phyloP scores from a whole-genome alignment of 53 echinoderm and acorn worm genomes.

The Echinarachnius parma region DNA sequence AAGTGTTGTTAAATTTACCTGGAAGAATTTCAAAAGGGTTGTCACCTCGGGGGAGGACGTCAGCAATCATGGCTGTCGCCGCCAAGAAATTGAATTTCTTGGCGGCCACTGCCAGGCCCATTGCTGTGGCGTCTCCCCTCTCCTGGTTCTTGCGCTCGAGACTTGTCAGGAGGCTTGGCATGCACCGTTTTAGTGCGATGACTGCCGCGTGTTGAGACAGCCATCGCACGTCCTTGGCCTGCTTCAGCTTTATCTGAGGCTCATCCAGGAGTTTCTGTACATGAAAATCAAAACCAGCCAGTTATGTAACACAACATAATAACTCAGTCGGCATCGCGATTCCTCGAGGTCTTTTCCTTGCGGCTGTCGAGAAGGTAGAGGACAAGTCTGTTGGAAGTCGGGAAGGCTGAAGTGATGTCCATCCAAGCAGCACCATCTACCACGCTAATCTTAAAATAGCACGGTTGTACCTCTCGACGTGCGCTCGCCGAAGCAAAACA shows the following conservation, averaged over 20 bases:
- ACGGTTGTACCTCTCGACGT: too few relatives aligned
- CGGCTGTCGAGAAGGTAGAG: too few relatives aligned
- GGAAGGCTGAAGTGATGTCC: too few relatives aligned
- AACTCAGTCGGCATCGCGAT: too few relatives aligned
- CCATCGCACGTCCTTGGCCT: conserved; percentile 19
- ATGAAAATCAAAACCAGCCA: too few relatives aligned
- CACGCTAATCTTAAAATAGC: too few relatives aligned
- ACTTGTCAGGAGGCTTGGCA: conserved; percentile 40
- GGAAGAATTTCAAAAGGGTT: too few relatives aligned
- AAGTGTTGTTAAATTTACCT: too few relatives aligned
- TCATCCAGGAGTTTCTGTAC: conserved; percentile 13
- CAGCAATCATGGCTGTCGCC: conserved; percentile 57
- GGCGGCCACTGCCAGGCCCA: conserved; percentile 41
- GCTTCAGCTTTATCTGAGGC: background rate
- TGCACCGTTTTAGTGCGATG: conserved; percentile 22
- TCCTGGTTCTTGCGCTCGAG: conserved; percentile 54
- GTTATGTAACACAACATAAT: too few relatives aligned
- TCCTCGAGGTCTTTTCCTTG: too few relatives aligned
- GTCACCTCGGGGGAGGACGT: conserved; percentile 64
- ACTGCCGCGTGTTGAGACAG: conserved; percentile 14
- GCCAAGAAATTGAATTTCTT: conserved; percentile 49
- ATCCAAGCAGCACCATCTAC: too few relatives aligned
- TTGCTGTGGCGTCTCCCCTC: conserved; percentile 51
- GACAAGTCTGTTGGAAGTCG: too few relatives aligned
- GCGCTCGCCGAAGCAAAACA: conserved; percentile 1